phyloP scores from a whole-genome alignment of 2,888 invertebrate species.

The Eurois occulta region DNA sequence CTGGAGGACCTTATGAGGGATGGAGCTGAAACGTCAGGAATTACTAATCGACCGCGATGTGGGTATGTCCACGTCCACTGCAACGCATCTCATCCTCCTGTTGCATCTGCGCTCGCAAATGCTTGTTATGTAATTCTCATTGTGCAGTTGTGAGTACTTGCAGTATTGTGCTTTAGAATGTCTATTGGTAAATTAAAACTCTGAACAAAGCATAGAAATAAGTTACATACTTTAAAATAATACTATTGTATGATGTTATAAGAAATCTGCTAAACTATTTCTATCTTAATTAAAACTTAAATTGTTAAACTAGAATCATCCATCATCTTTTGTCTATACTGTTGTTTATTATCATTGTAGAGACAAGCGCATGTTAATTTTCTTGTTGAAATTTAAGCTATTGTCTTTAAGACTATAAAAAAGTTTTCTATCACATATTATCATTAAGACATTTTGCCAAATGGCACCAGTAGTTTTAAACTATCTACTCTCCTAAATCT shows the following conservation, averaged over 20 bases:
- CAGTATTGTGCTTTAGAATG: not conserved
- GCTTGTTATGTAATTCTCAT: not conserved
- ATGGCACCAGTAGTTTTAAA: not conserved
- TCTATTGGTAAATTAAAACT: not conserved
- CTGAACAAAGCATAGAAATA: not conserved
- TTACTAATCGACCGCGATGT: too few relatives aligned
- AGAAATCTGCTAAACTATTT: not conserved
- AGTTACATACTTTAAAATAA: not conserved
- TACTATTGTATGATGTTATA: not conserved
- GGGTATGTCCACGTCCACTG: not conserved
- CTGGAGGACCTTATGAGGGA: conserved; percentile 69
- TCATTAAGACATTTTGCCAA: not conserved
- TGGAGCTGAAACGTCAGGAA: too few relatives aligned
- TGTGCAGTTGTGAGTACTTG: not conserved
- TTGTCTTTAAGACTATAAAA: not conserved
- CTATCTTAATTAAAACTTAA: not conserved
- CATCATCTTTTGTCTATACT: not conserved
- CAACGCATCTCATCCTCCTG: conserved; percentile 10
- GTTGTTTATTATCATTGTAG: not conserved
- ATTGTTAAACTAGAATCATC: not conserved
- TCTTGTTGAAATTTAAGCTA: not conserved
- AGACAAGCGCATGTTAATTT: not conserved
- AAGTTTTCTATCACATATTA: not conserved
- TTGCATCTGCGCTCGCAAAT: not conserved
- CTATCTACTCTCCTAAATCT: not conserved